Conservation (phyloP, 2,888 invertebrate genomes). For the Lepidonotus clava region DNA sequence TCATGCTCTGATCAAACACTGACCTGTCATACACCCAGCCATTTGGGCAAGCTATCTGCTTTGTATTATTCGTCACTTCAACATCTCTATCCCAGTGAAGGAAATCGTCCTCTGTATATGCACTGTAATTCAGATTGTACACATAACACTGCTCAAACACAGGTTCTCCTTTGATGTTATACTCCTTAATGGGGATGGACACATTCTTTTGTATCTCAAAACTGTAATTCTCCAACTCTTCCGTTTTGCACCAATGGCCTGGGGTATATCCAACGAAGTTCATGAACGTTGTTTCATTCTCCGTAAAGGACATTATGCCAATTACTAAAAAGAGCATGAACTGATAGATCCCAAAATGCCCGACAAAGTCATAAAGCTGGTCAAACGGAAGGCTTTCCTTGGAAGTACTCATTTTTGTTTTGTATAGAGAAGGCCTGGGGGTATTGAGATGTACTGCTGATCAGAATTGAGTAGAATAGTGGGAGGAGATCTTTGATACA, state of each 20-base stretch:
- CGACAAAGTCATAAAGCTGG: neutral
- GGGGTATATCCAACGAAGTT: neutral
- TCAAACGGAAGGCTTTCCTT: conserved; percentile 13
- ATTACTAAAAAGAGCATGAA: neutral
- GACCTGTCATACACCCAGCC: conserved; percentile 39
- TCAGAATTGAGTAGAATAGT: too few relatives aligned
- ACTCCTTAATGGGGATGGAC: neutral
- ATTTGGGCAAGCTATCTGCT: neutral
- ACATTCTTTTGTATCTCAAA: neutral
- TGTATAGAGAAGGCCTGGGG: too few relatives aligned
- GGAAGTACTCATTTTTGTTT: too few relatives aligned
- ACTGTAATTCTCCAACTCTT: neutral
- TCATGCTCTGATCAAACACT: neutral
- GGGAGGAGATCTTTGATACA: too few relatives aligned
- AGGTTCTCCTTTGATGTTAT: neutral
- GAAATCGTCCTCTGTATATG: neutral
- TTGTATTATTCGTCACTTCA: neutral
- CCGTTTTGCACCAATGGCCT: neutral
- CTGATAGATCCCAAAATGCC: neutral
- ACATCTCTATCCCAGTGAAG: neutral
- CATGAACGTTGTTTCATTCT: conserved; percentile 3
- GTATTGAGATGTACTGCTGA: too few relatives aligned
- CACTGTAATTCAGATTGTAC: conserved; percentile 30
- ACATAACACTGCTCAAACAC: neutral
- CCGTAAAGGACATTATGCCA: neutral